phyloP scores from a whole-genome alignment of 2,113 vertebrate species.

The Pipa parva region DNA sequence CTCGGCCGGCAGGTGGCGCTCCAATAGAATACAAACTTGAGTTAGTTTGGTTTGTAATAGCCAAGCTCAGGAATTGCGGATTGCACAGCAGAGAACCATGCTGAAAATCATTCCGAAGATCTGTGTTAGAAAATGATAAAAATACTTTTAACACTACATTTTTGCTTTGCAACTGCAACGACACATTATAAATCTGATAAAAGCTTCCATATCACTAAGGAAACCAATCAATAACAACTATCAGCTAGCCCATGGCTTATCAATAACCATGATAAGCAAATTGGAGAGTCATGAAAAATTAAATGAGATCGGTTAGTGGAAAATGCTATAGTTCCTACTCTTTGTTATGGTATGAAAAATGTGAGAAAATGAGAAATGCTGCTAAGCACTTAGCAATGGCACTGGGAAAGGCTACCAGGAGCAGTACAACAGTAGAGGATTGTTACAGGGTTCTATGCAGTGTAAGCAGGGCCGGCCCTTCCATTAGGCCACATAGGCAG shows the following conservation, averaged over 20 bases:
- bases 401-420: no score
- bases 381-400: no score
- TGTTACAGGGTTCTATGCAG: no score
- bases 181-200: not conserved
- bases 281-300: not conserved
- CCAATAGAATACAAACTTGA: not conserved
- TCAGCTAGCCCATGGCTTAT: not conserved
- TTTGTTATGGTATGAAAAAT: no score
- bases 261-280: not conserved
- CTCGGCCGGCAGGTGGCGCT: slow-evolving; percentile 18
- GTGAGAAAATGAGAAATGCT: no score
- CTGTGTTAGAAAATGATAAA: slow-evolving; percentile 62
- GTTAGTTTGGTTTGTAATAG: slow-evolving; percentile 64
- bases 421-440: no score
- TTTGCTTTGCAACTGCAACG: not conserved
- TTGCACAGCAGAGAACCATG: slow-evolving; percentile 94
- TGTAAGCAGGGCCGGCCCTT: no score
- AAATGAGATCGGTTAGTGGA: not conserved
- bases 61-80: slow-evolving; percentile 86
- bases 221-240: not conserved
- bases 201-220: not conserved
- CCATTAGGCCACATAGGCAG: no score
- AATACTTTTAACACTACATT: not conserved
- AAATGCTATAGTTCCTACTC: no score
- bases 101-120: slow-evolving; percentile 98